Evolutionary conservation across 2,888 invertebrate species (phyloP).

Genomic region (Seira musarum): DNA sequence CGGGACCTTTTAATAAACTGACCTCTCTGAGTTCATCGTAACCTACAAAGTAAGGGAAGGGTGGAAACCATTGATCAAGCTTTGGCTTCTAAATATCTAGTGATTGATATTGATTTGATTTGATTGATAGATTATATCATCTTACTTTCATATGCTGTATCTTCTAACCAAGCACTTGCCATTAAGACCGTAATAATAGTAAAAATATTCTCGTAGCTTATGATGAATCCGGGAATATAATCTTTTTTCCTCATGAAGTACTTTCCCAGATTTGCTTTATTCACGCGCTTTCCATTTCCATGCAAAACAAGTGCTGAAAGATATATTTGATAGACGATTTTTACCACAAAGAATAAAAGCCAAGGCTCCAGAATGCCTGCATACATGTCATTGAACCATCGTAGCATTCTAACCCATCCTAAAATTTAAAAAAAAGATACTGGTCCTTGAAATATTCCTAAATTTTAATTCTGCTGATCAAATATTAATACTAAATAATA

Average conservation of each 20-base stretch:
- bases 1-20: not conserved
- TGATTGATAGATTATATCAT: no score
- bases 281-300: constrained; percentile 21
- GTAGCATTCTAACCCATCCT: constrained; percentile 28
- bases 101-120: no score
- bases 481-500: not conserved
- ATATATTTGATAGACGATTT: constrained; percentile 35
- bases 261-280: not conserved
- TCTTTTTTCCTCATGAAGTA: constrained; percentile 29
- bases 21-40: constrained; percentile 29
- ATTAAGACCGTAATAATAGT: constrained; percentile 17
- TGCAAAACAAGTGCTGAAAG: constrained; percentile 29
- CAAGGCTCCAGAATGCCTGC: constrained; percentile 25
- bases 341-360: constrained; percentile 10
- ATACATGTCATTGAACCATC: constrained; percentile 31
- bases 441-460: no score
- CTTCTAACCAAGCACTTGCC: constrained; percentile 30
- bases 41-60: constrained; percentile 10
- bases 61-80: no score
- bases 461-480: not conserved
- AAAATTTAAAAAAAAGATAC: not conserved
- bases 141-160: constrained; percentile 34
- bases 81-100: no score
- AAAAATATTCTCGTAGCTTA: constrained; percentile 23
- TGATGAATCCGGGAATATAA: constrained; percentile 8